Percentiles rank a stretch among this genome's conserved stretches.
phyloP scores from a whole-genome alignment of 2,888 invertebrate species.

The Osedax frankpressi region DNA sequence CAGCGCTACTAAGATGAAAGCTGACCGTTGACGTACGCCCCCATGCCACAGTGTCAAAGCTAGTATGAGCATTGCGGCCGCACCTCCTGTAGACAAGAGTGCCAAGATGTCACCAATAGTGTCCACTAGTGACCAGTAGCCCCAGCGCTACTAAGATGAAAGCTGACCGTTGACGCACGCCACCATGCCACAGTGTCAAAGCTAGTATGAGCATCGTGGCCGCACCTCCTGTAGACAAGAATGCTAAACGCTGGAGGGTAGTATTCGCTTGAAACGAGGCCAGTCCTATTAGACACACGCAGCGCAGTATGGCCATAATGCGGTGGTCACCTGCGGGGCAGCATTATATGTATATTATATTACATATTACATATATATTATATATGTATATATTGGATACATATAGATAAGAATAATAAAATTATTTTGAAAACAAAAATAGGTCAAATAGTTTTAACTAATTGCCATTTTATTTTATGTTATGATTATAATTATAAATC shows the following conservation, averaged over 20 bases:
- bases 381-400: too few species aligned
- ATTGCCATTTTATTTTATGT: too few species aligned
- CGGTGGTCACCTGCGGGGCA: constrained; percentile 25
- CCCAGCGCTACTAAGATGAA: not conserved
- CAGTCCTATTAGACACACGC: constrained; percentile 32
- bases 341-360: too few species aligned
- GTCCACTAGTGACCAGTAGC: constrained; percentile 42
- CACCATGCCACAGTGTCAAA: constrained; percentile 35
- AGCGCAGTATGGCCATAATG: constrained; percentile 32
- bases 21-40: not conserved
- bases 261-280: constrained; percentile 41
- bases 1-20: not conserved
- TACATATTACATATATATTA: too few species aligned
- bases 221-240: constrained; percentile 38
- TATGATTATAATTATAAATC: too few species aligned
- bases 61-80: too few species aligned
- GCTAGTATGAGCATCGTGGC: constrained; percentile 37
- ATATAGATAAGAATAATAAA: too few species aligned
- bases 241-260: constrained; percentile 36
- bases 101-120: constrained; percentile 36
- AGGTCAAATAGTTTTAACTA: too few species aligned
- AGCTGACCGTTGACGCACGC: constrained; percentile 32
- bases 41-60: constrained; percentile 31
- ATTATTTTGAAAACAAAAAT: too few species aligned
- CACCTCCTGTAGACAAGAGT: constrained; percentile 33